Evolutionary conservation across 37 sponge, comb jelly and placozoan genomes (phyloP), one percentile per base, ranked within the genome.

Genomic region (Ephydatia muelleri): DNA sequence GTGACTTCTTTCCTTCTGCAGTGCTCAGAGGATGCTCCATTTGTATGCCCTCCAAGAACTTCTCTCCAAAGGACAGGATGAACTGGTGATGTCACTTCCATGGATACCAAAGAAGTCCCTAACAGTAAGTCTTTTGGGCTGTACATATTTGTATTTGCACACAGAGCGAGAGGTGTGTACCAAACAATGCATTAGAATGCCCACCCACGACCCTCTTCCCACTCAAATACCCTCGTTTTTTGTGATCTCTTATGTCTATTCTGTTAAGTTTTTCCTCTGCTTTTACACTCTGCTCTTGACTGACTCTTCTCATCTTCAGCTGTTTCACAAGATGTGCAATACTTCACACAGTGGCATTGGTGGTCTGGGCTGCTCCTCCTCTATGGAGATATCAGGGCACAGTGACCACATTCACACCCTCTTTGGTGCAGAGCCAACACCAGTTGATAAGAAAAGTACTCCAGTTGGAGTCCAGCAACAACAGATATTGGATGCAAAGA

Each of bases 11-110:
- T 32, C 68, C 29, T 9, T 9, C 48, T 70, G 23, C 71, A 89
- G 88, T 83, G 77, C 83, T 29, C 90, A 85, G 81, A 30, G 75
- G 31, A 84, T 89, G 90, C 64, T 89, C 32, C 64, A 37, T 2
- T 69, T 2, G 33, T 80, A 9, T 19, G 31, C 68, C 31, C 85
- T 89, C 35, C 67, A 68, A 33, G 75, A 84, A 39, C 75, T 89
- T 8, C 49, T 89, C 13, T 35, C 70, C 13, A 49, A 66, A 11
- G 74, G 80, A 23, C 64, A 66, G 8, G 12, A 27, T 5, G 29
- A 66, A 34, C 80, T 89, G 26, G 72, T 66, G 27, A 48, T 57
- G 19, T 36, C 4, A 0, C 48, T 84, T 9, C 80, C 85, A 22
- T 72, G 80, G 69, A 57, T 89, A 22, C 81, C 90, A 66, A 27